Base-by-base conservation (phyloP, 2,888 invertebrate species). In the Melieria crassipennis region DNA sequence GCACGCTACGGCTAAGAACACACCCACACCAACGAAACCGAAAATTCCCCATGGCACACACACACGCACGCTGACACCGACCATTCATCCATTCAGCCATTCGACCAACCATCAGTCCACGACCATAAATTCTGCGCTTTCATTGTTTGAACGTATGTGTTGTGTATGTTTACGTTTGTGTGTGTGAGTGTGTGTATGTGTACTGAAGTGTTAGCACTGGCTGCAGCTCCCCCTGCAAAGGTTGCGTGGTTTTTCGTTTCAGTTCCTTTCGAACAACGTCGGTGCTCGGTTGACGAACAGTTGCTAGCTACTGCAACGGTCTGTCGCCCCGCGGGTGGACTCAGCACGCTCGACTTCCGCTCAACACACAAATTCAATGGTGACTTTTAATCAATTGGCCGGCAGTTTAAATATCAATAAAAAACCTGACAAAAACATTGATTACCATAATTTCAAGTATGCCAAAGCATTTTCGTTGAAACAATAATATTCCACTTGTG, bases 241-340 rank as follows among this genome's bases (percentile, higher is more conserved):
- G 65, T 64, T 10, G 70, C 30, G 58, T 63, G 67, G 66, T 70
- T 69, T 48, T 13, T 65, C 64, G 57, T 70, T 68, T 74, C 75
- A 77, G 78, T 78, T 76, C 76, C 69, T 71, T 73, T 76, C 73
- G 75, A 76, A 75, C 77, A 74, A 73, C 74, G 73, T 69, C 69
- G 73, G 73, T 73, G 73, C 70, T 68, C 70, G 75, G 77, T 75
- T 76, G 64, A 43, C 10, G 16, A 62, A 50, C 30, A 13, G 16
- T 42, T 13, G 5, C 13, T 30, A 30, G 30, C 30, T 30, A 30
- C 30, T 30, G 30, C 30, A 30, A 30, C 30, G 30, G 30, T 30
- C 30, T 30, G 30, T 30, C 30, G 30, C 30, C 30, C 30, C 30
- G 30, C 30, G 30, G 30, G 30, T 30, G 30, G 30, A 30, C 30